Evolutionary conservation across 1,140 invertebrate species (phyloP), one percentile per base, ranked within the genome.

Genomic region (Drosophila suzukii): DNA sequence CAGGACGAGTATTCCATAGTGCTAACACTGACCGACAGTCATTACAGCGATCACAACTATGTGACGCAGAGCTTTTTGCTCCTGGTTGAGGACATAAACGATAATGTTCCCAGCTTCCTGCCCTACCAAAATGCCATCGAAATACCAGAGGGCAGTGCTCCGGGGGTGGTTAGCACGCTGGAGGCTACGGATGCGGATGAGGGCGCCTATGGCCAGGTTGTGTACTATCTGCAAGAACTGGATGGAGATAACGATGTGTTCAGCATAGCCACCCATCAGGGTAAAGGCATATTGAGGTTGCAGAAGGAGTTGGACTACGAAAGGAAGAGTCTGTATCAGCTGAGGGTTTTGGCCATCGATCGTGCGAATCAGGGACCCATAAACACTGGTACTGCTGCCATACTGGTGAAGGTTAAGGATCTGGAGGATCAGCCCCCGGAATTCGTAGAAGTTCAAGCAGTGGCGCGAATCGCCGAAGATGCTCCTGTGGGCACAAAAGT

Each of bases 381-480:
- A 20, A 97, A 97, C 81, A 98, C 97, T 1, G 97, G 96, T 20
- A 97, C 97, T 1, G 97, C 97, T 0, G 96, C 96, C 30, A 95
- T 98, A 73, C 92, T 98, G 68, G 94, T 98, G 0, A 97, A 98
- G 93, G 95, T 98, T 4, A 94, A 96, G 86, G 97, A 98, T 93
- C 95, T 97, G 17, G 97, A 98, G 93, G 97, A 98, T 91, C 96
- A 97, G 89, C 96, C 96, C 4, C 97, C 97, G 0, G 97, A 98
- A 92, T 98, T 98, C 93, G 95, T 98, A 27, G 94, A 96, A 47
- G 97, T 97, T 10, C 96, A 96, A 53, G 96, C 97, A 1, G 97
- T 98, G 20, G 97, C 97, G 1, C 94, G 97, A 81, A 95, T 98
- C 41, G 95, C 96, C 66, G 97, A 98, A 93, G 97, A 98, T 94